Evolutionary conservation across 2,113 vertebrate genomes (phyloP), one percentile per base, ranked within the genome.

Genomic region (Nesogale talazaci): DNA sequence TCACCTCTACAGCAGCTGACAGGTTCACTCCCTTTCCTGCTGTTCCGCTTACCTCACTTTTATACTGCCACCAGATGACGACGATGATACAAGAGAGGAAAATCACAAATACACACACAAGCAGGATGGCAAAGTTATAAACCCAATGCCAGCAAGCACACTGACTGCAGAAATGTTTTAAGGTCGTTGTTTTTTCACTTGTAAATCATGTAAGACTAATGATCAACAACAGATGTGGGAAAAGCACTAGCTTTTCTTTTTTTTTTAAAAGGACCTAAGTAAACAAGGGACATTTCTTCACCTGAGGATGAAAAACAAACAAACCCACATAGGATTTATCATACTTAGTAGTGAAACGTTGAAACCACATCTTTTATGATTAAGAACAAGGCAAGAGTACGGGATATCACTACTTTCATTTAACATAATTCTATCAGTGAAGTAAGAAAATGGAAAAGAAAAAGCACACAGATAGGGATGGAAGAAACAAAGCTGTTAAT

Each of bases 111-210:
- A 80, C 75, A 77, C 42, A 65, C 72, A n/a, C 29, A 90, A 90
- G 82, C 22, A 76, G 1, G 61, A 63, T 46, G 67, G 29, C n/a
- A 88, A 92, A 87, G 86, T 59, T 6, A 11, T 77, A 65, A 85
- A 81, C 17, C 88, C 88, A 92, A 56, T 65, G 82, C 52, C 22
- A 84, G 46, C 61, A 70, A 84, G 46, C 61, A 70, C 61, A 70
- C 7, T 59, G 1, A 89, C 76, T 40, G 14, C 38, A 90, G 25
- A 65, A 72, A 88, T 29, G 86, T 38, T 38, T 85, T 52, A 67
- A 91, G 83, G 19, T 78, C 57, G 83, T 65, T 78, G 1, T 52
- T 67, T 88, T 93, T 86, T 92, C n/a, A n/a, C n/a, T 89, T 38
- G 25, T 79, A 65, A 86, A 72, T 65, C 46, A 65, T 2, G 0